Conservation (phyloP, 2,888 invertebrate genomes). For the Petrolisthes cinctipes region DNA sequence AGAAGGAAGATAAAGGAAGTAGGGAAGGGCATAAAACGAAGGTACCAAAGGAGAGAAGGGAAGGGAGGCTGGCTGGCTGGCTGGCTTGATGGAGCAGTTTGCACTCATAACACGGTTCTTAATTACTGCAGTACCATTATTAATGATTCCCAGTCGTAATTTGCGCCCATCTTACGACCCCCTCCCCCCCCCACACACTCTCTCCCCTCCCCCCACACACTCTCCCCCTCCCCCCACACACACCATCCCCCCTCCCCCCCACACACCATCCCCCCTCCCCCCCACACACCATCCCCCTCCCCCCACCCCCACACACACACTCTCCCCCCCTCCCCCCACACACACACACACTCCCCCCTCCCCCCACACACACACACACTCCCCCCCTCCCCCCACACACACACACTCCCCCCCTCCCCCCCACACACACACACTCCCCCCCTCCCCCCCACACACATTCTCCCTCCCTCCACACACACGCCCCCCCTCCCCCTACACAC, state of each 20-base stretch:
- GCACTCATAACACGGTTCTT: constrained; percentile 58
- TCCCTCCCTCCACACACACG: too few species aligned
- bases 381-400: too few species aligned
- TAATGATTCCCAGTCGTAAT: constrained; percentile 52
- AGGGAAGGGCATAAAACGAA: too few species aligned
- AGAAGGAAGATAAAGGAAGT: too few species aligned
- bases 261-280: not conserved
- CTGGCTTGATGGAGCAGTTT: constrained; percentile 52
- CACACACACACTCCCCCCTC: too few species aligned
- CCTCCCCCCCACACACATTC: too few species aligned
- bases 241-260: not conserved
- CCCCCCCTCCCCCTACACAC: not conserved
- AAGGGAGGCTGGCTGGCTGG: constrained; percentile 21
- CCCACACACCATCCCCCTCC: too few species aligned
- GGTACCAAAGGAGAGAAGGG: not conserved
- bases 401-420: too few species aligned
- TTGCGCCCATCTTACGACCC: constrained; percentile 10
- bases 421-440: too few species aligned
- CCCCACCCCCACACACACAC: too few species aligned
- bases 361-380: too few species aligned
- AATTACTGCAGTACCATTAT: constrained; percentile 60
- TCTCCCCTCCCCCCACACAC: not conserved
- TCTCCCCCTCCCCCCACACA: not conserved
- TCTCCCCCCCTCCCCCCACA: too few species aligned
- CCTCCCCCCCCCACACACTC: not conserved